phyloP scores from a whole-genome alignment of 2,113 vertebrate genomes.

The Diadophis punctatus region DNA sequence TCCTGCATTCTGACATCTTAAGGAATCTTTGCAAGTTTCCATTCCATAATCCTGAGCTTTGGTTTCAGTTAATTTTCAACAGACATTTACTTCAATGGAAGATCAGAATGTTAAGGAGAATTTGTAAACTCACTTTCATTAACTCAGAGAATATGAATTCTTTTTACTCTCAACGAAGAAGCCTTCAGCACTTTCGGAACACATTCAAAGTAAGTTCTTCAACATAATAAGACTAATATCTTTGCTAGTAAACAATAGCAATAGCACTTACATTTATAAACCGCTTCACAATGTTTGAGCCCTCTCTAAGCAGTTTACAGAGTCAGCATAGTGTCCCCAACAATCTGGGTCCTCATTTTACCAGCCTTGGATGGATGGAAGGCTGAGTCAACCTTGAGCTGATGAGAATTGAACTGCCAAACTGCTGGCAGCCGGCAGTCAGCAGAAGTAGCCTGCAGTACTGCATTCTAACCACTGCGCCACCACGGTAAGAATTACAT shows the following conservation, averaged over 20 bases:
- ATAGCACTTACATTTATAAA: no score
- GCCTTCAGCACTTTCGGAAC: constrained; percentile 15
- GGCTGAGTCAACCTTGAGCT: no score
- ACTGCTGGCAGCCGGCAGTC: no score
- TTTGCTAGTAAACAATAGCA: neutral
- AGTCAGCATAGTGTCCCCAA: no score
- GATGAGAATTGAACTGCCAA: no score
- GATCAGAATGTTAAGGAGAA: neutral
- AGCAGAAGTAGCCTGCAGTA: no score
- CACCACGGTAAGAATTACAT: no score
- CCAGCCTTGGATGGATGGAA: no score
- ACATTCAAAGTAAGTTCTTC: neutral
- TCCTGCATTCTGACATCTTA: neutral
- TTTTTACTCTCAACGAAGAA: constrained; percentile 24
- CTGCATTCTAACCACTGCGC: no score
- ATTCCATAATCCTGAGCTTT: neutral
- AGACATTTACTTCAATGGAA: constrained; percentile 28
- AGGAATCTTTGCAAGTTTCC: neutral
- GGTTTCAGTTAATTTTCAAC: constrained; percentile 9
- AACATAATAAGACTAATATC: neutral
- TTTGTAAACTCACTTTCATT: neutral
- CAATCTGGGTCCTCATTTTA: no score
- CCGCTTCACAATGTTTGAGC: no score
- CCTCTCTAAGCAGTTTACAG: no score
- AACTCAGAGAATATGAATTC: constrained; percentile 24